Evolutionary conservation across 1,140 invertebrate genomes (phyloP).

Genomic region (Drosophila lacertosa): DNA sequence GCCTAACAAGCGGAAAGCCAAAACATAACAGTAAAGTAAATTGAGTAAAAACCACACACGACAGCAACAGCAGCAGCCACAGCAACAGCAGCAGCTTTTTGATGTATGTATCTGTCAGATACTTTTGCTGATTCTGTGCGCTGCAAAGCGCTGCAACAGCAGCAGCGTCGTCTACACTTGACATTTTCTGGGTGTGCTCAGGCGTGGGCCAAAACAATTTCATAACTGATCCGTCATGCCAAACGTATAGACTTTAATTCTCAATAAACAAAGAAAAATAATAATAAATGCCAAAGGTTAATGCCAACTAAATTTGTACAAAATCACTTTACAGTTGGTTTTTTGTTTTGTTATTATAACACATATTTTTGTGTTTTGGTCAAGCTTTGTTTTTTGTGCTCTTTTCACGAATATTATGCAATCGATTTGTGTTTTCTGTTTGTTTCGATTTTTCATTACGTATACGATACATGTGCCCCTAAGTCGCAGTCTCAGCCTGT

Average conservation of each 20-base stretch:
- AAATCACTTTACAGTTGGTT: constrained; percentile 28
- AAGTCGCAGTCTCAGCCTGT: constrained; percentile 11
- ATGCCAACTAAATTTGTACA: constrained; percentile 59
- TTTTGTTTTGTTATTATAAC: constrained; percentile 43
- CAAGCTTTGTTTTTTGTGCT: constrained; percentile 7
- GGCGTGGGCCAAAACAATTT: constrained; percentile 61
- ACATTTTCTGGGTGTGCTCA: constrained; percentile 64
- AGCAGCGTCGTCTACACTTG: constrained; percentile 50
- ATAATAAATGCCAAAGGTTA: constrained; percentile 71
- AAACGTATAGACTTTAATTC: constrained; percentile 19
- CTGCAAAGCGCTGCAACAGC: constrained; percentile 31
- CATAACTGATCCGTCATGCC: constrained; percentile 62
- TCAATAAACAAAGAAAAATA: too few species aligned
- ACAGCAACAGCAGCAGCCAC: constrained; percentile 30
- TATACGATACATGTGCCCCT: constrained; percentile 25
- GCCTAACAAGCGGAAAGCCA: constrained; percentile 75
- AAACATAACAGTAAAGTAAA: constrained; percentile 81
- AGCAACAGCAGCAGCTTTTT: constrained; percentile 37
- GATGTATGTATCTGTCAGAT: constrained; percentile 62
- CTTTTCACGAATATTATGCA: constrained; percentile 38
- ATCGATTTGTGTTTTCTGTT: constrained; percentile 40
- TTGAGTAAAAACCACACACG: constrained; percentile 72
- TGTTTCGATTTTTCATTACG: constrained; percentile 24
- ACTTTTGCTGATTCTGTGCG: constrained; percentile 60
- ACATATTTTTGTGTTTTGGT: constrained; percentile 33